phyloP scores from a whole-genome alignment of 1,140 invertebrate species.

The Drosophila orena region DNA sequence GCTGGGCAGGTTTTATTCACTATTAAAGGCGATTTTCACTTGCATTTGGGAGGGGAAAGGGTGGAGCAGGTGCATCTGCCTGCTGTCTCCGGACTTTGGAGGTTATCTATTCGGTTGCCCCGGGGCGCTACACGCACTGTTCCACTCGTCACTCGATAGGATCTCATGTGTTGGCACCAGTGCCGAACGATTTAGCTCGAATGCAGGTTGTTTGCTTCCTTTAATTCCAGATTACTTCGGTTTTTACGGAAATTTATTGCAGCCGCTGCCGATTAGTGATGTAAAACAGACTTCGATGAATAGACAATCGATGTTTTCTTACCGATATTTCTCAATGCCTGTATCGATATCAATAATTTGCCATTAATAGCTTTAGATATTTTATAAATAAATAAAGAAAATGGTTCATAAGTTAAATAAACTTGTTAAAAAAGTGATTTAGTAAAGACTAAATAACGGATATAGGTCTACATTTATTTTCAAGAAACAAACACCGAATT shows the following conservation, averaged over 20 bases:
- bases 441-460: too few relatives aligned
- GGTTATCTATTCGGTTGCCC: slow-evolving; percentile 37
- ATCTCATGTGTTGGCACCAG: slow-evolving; percentile 9
- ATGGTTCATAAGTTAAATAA: too few relatives aligned
- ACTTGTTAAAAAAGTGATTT: too few relatives aligned
- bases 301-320: neutral
- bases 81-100: slow-evolving; percentile 31
- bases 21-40: slow-evolving; percentile 11
- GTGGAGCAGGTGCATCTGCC: slow-evolving; percentile 58
- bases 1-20: slow-evolving; percentile 7
- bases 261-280: slow-evolving; percentile 18
- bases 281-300: too few relatives aligned
- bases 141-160: neutral
- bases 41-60: slow-evolving; percentile 10
- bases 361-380: too few relatives aligned
- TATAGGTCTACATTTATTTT: too few relatives aligned
- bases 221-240: slow-evolving; percentile 3
- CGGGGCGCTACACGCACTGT: slow-evolving; percentile 3
- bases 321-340: neutral
- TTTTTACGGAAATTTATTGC: slow-evolving; percentile 16
- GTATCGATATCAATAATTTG: too few relatives aligned
- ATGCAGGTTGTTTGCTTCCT: neutral
- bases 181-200: neutral
- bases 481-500: too few relatives aligned
- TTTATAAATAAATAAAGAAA: too few relatives aligned